Evolutionary conservation across 2,113 vertebrate species (phyloP).

Genomic region (Callithrix jacchus): DNA sequence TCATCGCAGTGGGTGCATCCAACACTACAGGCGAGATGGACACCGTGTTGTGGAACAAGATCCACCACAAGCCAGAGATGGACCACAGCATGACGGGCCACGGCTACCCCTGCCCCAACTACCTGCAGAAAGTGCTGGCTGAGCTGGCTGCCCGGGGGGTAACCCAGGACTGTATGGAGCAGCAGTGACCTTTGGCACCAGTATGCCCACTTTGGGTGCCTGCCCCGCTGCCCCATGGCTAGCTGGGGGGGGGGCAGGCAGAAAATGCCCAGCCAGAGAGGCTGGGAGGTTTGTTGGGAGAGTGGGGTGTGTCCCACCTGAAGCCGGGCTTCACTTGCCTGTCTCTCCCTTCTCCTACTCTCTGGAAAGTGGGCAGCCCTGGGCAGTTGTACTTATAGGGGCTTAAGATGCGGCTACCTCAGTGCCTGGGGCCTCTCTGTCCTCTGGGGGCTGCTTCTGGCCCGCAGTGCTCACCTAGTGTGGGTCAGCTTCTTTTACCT

Average conservation of each 20-base stretch:
- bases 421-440: slow-evolving; percentile 22
- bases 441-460: neutral
- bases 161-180: slow-evolving; percentile 91
- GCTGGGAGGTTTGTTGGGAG: neutral
- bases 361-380: neutral
- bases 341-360: neutral
- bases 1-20: slow-evolving; percentile 97
- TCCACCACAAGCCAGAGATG: slow-evolving; percentile 99
- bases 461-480: neutral
- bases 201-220: neutral
- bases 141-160: slow-evolving; percentile 97
- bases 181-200: slow-evolving; percentile 35
- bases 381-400: neutral
- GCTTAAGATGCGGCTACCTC: slow-evolving; percentile 70
- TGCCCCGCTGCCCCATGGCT: neutral
- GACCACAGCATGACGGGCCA: slow-evolving; percentile 95
- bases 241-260: neutral
- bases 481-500: slow-evolving; percentile 68
- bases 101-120: slow-evolving; percentile 98
- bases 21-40: slow-evolving; percentile 96
- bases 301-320: rapidly evolving
- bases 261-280: slow-evolving; percentile 59
- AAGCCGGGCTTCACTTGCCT: neutral
- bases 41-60: slow-evolving; percentile 98
- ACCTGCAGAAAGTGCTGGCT: slow-evolving; percentile 96